Evolutionary conservation across 2,113 vertebrate species (phyloP), one percentile per base, ranked within the genome.

Genomic region (Circaetus cinerascens): DNA sequence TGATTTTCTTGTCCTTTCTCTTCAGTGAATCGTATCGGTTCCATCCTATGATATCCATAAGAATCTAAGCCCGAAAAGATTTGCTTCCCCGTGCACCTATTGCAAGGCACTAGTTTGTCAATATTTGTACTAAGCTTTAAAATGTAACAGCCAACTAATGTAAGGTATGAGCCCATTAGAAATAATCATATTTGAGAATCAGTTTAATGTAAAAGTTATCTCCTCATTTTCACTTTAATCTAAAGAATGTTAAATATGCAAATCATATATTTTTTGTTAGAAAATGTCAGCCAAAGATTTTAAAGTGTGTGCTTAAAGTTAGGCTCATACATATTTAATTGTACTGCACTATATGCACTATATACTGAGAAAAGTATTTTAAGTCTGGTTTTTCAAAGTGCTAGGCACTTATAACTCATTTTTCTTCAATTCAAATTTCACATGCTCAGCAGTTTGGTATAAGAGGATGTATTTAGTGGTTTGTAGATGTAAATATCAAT

Each of bases 321-420:
- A 55, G 16, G 20, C 69, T 95, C 29, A 94, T 89, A 15, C 40
- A 75, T 91, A 85, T 95, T 92, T 92, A 88, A 92, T 80, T 90
- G 20, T 68, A 59, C 27, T 74, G 50, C 29, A 66, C 21, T 92
- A 19, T n/a, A 18, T 69, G 15, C 51, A 53, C 51, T 53, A 11
- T 53, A 29, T 68, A 71, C 81, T 59, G n/a, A 43, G 67, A 85
- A 67, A 67, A 7, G 9, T 59, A 83, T 79, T 94, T 86, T 66
- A 73, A 64, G 23, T 41, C 11, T 66, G 15, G 1, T 69, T 94
- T 83, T 50, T 55, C n/a, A 77, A 95, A 92, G 53, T 48, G 3
- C 15, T 92, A 20, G 15, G 13, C 15, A 59, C 20, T 69, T 92
- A 34, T 2, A 82, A 51, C 27, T 53, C 3, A n/a, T 82, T 95